phyloP scores from a whole-genome alignment of 1,140 invertebrate genomes.

The Cotesia chilonis region DNA sequence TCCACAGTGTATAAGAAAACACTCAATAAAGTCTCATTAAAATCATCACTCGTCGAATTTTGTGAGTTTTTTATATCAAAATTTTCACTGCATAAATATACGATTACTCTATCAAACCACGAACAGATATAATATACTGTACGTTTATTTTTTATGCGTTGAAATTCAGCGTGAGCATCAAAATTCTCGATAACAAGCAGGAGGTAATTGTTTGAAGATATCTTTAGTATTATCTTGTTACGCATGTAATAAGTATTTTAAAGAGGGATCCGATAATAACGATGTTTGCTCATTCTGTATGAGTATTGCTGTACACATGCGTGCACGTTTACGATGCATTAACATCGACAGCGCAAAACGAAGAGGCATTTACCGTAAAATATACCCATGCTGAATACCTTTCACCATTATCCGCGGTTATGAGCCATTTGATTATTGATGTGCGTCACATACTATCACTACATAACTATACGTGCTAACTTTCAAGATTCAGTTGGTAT shows the following conservation, averaged over 20 bases:
- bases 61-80: no score
- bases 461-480: not conserved
- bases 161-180: no score
- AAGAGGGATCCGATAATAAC: not conserved
- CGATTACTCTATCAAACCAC: no score
- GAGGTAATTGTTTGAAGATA: no score
- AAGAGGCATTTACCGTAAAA: not conserved
- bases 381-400: not conserved
- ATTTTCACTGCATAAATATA: no score
- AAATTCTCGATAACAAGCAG: no score
- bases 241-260: not conserved
- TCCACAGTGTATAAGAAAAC: no score
- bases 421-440: slow-evolving; percentile 1
- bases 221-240: not conserved
- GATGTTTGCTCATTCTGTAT: slow-evolving; percentile 3
- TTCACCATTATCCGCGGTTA: slow-evolving; percentile 6
- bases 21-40: no score
- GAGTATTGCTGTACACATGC: not conserved
- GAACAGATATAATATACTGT: no score
- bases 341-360: slow-evolving; percentile 10
- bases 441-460: not conserved
- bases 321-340: slow-evolving; percentile 5
- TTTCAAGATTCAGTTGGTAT: not conserved
- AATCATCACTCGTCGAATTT: no score
- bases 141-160: no score